phyloP scores from a whole-genome alignment of 1,140 invertebrate species.

The Orchestia grillus region DNA sequence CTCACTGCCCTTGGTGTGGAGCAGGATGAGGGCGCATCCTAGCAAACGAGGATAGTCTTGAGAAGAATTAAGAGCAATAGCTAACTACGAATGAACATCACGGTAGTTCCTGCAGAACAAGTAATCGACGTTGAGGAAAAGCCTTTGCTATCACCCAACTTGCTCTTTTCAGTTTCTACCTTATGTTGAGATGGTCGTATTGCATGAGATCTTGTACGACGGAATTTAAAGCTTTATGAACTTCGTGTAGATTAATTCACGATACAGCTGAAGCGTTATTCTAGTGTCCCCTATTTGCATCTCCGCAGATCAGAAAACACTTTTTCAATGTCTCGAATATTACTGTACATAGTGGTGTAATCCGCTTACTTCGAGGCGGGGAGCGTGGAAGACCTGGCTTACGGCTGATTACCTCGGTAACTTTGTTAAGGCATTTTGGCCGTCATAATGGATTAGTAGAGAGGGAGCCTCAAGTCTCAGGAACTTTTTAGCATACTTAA shows the following conservation, averaged over 20 bases:
- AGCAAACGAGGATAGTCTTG: background rate
- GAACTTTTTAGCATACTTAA: conserved; percentile 48
- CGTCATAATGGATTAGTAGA: conserved; percentile 45
- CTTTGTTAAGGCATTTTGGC: conserved; percentile 23
- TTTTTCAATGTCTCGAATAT: background rate
- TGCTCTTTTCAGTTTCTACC: no score
- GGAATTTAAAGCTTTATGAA: background rate
- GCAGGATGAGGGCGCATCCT: background rate
- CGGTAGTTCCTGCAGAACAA: background rate
- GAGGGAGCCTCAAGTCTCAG: background rate
- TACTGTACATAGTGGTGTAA: background rate
- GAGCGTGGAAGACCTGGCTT: background rate
- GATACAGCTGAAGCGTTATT: background rate
- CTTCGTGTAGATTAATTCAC: background rate
- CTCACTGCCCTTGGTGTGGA: background rate
- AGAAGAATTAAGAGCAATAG: background rate
- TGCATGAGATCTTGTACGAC: no score
- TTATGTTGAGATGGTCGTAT: no score
- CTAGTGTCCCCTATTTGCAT: background rate
- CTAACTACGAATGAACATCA: background rate
- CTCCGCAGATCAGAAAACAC: background rate
- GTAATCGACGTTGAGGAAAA: background rate
- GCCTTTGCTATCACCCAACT: background rate
- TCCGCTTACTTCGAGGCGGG: background rate
- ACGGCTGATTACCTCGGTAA: conserved; percentile 43